Evolutionary conservation across 2,797 vertebrate species (phyloP).

Genomic region (Microchirus variegatus): DNA sequence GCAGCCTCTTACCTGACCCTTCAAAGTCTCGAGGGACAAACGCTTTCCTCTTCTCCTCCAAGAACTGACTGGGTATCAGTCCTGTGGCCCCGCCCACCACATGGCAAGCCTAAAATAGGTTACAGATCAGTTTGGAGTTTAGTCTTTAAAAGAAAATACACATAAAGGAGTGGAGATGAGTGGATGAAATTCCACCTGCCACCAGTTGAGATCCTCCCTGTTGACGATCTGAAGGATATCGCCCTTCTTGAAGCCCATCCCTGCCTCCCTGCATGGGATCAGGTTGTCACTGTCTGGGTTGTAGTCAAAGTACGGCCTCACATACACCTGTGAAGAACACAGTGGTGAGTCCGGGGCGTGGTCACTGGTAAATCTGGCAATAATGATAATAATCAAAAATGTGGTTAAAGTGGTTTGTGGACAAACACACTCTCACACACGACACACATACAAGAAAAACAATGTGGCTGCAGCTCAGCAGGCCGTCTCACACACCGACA

Average conservation of each 20-base stretch:
- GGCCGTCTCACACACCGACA: slow-evolving; percentile 26
- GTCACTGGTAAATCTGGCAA: too few relatives aligned
- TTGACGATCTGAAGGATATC: slow-evolving; percentile 99
- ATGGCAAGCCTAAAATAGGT: slow-evolving; percentile 88
- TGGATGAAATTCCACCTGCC: slow-evolving; percentile 86
- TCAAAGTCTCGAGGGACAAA: slow-evolving; percentile 97
- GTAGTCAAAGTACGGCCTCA: slow-evolving; percentile 98
- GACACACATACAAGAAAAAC: not conserved
- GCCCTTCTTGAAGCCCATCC: slow-evolving; percentile 90
- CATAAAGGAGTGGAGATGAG: not conserved
- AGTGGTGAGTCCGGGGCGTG: not conserved
- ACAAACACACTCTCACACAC: not conserved
- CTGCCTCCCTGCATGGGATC: slow-evolving; percentile 97
- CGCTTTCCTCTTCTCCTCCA: slow-evolving; percentile 98
- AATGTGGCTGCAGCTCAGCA: slow-evolving; percentile 13
- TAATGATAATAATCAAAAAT: not conserved
- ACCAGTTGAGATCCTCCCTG: slow-evolving; percentile 97
- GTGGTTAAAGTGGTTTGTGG: not conserved
- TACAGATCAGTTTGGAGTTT: not conserved
- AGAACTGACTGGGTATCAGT: slow-evolving; percentile 96
- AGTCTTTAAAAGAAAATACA: not conserved
- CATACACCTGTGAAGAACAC: slow-evolving; percentile 86
- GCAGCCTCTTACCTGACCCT: slow-evolving; percentile 84
- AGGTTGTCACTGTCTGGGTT: slow-evolving; percentile 93
- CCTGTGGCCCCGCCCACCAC: slow-evolving; percentile 92